phyloP scores from a whole-genome alignment of 2,888 invertebrate genomes.

The Ecdyonurus torrentis region DNA sequence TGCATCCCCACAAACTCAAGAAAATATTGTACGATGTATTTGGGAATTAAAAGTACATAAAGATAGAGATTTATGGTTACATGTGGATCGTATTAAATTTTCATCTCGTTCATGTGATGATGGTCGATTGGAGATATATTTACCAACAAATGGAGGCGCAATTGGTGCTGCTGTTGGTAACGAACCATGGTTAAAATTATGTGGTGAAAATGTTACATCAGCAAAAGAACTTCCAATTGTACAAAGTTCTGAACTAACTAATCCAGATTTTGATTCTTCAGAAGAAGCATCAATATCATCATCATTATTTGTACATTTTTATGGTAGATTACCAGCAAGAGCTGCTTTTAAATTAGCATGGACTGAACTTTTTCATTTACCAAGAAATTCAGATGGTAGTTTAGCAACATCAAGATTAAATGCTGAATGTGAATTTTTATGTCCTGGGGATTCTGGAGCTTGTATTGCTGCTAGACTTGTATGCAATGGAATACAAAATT shows the following conservation, averaged over 20 bases:
- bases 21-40: constrained; percentile 10
- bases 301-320: constrained; percentile 19
- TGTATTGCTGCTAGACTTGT: constrained; percentile 71
- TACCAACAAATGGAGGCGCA: constrained; percentile 34
- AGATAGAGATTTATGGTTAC: constrained; percentile 71
- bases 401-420: constrained; percentile 47
- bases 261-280: constrained; percentile 20
- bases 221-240: constrained; percentile 57
- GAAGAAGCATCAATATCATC: neutral
- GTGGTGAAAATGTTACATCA: constrained; percentile 65
- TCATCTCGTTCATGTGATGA: constrained; percentile 72
- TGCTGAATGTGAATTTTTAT: constrained; percentile 66
- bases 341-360: constrained; percentile 79
- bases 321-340: constrained; percentile 58
- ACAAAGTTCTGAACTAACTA: constrained; percentile 49
- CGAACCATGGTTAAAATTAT: constrained; percentile 63
- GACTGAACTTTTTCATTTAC: constrained; percentile 76
- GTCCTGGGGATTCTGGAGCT: constrained; percentile 60
- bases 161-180: constrained; percentile 24
- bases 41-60: constrained; percentile 38
- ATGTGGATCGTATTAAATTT: constrained; percentile 73
- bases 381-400: constrained; percentile 65
- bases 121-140: constrained; percentile 67
- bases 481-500: constrained; percentile 77
- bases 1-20: neutral